Evolutionary conservation across 2,888 invertebrate genomes (phyloP), one percentile per base, ranked within the genome.

Genomic region (Anaspis maculata): DNA sequence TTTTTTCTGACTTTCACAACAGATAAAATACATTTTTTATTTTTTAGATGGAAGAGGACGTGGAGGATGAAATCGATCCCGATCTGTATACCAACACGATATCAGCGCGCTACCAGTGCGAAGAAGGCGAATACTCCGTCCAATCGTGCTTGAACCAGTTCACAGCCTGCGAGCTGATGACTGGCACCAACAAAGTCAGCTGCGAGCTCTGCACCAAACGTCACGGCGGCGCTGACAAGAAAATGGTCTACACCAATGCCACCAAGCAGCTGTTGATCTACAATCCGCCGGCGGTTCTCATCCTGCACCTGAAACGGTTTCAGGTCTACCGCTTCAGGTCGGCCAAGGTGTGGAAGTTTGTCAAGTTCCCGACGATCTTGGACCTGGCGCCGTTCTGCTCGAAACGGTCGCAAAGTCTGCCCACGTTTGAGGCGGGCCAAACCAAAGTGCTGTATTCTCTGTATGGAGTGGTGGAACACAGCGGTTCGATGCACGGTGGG

Each of bases 391-490:
- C 95, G 3, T 94, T 89, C 64, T 92, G 92, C 60, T 83, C 87
- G 34, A 68, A 71, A 39, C 64, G 73, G 26, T 69, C 70, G 23
- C 72, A 73, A 51, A 75, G 73, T 50, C 62, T 80, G 34, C 77
- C 79, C 10, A 61, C 63, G 1, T 61, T 66, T 36, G 56, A 61
- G 25, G 42, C 44, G 4, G 59, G 58, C 7, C 63, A 64, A 45
- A 56, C 54, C 2, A 54, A 57, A 35, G 60, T 92, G 22, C 64
- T 88, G 15, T 97, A 97, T 62, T 81, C 90, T 0, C 68, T 98
- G 31, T 98, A 94, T 54, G 97, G 94, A 0, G 82, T 98, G 1
- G 95, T 97, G 2, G 92, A 91, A 57, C 97, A 98, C 60, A 83
- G 85, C 32, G 97, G 97, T 0, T 80, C 84, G 3, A 77, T 96